A percentile compares a stretch with the other conserved stretches of the same genome.
Conservation (phyloP, 2,797 vertebrate genomes). For the Todus mexicanus region DNA sequence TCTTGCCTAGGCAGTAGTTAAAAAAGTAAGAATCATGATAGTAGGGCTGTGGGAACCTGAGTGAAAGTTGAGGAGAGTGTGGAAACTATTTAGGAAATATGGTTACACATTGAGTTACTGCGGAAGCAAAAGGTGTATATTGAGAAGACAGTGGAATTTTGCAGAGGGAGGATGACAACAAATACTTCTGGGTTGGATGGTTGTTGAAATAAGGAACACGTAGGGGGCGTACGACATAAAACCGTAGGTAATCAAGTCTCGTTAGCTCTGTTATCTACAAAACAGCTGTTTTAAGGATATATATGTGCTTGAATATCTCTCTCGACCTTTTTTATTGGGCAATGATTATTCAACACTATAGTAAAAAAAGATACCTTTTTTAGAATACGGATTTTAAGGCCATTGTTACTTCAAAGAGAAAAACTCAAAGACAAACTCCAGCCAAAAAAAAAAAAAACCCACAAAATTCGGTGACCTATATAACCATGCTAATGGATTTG, state of each 20-base stretch:
- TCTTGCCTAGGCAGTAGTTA: background rate
- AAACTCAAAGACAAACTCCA: background rate
- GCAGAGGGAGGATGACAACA: background rate
- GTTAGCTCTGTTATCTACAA: background rate
- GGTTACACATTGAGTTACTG: background rate
- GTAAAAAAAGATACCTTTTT: background rate
- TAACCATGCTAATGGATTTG: background rate
- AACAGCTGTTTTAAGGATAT: background rate
- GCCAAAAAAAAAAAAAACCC: background rate
- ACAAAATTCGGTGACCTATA: background rate
- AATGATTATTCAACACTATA: background rate
- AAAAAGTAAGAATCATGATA: background rate
- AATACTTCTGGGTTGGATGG: background rate
- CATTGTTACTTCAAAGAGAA: background rate
- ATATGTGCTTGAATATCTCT: background rate
- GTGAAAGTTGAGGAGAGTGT: background rate
- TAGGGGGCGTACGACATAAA: background rate
- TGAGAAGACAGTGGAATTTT: background rate
- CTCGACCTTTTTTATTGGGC: background rate
- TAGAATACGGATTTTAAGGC: background rate
- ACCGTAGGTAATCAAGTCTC: background rate
- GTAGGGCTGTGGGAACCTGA: background rate
- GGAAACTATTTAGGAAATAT: background rate
- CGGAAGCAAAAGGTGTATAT: background rate
- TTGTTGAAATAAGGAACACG: background rate